A percentile compares a stretch with the other conserved stretches of the same genome.
phyloP scores from a whole-genome alignment of 2,113 vertebrate genomes.

The Craseonycteris thonglongyai region DNA sequence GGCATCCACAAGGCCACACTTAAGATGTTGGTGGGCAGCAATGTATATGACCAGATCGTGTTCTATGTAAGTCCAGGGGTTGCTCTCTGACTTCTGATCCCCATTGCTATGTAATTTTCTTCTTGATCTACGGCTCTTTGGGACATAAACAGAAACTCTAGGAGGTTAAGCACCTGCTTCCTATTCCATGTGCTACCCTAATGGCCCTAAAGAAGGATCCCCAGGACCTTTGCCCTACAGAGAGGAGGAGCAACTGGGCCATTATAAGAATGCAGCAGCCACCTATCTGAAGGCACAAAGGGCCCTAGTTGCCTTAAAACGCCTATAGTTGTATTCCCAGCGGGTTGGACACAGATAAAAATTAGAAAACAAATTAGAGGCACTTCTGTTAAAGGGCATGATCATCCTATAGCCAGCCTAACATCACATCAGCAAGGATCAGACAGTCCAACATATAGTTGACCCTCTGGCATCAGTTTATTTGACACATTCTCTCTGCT shows the following conservation, averaged over 20 bases:
- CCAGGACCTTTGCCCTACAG: neutral
- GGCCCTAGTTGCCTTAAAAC: neutral
- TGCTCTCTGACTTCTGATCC: neutral
- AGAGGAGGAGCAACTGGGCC: neutral
- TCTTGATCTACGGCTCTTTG: neutral
- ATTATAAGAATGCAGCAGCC: neutral
- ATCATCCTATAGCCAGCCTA: neutral
- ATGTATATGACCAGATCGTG: neutral
- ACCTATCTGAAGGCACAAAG: neutral
- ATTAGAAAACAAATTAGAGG: neutral
- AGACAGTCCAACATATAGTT: neutral
- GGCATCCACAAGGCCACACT: neutral
- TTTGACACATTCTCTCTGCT: neutral
- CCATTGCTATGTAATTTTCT: neutral
- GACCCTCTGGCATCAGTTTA: neutral
- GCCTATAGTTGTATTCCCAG: neutral
- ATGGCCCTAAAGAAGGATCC: neutral
- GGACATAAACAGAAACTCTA: neutral
- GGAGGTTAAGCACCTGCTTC: neutral
- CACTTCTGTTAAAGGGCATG: neutral
- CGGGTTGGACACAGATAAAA: neutral
- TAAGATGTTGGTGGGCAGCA: neutral
- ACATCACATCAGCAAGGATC: neutral
- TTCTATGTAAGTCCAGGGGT: conserved; percentile 27
- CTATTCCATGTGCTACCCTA: neutral